A percentile compares a stretch with the other conserved stretches of the same genome.
phyloP scores from a whole-genome alignment of 2,797 vertebrate genomes.

The Thalassophryne amazonica region DNA sequence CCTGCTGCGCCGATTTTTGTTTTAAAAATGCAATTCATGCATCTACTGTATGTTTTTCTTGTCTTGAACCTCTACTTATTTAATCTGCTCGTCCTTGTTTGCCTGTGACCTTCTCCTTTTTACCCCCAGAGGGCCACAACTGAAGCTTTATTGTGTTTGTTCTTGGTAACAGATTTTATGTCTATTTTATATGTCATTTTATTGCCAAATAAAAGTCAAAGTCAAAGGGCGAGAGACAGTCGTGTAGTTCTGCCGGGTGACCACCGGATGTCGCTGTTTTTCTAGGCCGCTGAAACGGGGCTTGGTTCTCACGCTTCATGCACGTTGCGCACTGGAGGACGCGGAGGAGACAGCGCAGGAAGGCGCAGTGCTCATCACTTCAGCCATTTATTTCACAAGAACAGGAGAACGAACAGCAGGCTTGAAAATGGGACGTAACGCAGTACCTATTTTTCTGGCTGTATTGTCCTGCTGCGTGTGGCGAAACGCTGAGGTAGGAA shows the following conservation, averaged over 20 bases:
- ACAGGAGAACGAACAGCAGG: slow-evolving; percentile 43
- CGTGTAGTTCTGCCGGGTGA: neutral
- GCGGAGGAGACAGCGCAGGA: slow-evolving; percentile 67
- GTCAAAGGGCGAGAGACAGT: too few relatives aligned
- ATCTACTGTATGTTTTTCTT: too few relatives aligned
- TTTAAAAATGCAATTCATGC: too few relatives aligned
- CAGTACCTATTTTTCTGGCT: slow-evolving; percentile 71
- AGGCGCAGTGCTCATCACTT: slow-evolving; percentile 51
- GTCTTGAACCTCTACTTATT: too few relatives aligned
- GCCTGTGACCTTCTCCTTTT: too few relatives aligned
- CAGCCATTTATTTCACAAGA: slow-evolving; percentile 42
- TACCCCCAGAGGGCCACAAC: too few relatives aligned
- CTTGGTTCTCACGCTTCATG: slow-evolving; percentile 72
- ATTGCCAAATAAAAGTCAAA: too few relatives aligned
- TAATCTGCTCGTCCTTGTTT: too few relatives aligned
- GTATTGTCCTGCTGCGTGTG: slow-evolving; percentile 72
- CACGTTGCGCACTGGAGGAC: slow-evolving; percentile 51
- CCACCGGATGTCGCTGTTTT: slow-evolving; percentile 64
- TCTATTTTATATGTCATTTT: too few relatives aligned
- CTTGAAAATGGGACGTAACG: slow-evolving; percentile 77
- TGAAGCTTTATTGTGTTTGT: too few relatives aligned
- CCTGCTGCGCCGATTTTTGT: too few relatives aligned
- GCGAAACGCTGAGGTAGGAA: slow-evolving; percentile 78
- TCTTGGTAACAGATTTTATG: too few relatives aligned
- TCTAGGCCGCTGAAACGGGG: slow-evolving; percentile 76